Conservation (phyloP, 2,113 vertebrate species). For the Neopipo cinnamomea region DNA sequence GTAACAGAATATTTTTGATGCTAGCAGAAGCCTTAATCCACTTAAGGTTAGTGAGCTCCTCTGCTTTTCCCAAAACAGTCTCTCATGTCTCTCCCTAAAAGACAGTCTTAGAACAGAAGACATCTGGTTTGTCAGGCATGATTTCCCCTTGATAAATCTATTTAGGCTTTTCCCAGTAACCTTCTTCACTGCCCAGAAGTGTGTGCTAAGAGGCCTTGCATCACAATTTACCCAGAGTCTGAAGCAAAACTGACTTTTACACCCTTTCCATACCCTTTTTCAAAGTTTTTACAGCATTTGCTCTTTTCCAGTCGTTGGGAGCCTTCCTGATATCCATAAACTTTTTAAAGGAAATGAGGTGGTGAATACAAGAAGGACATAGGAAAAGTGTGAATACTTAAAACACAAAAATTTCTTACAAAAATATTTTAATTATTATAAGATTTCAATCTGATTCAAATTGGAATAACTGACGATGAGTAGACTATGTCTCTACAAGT, state of each 20-base stretch:
- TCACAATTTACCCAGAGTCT: not conserved
- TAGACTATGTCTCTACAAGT: not conserved
- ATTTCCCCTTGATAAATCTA: not conserved
- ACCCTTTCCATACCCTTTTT: not conserved
- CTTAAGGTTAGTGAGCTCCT: not conserved
- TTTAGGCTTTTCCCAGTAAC: not conserved
- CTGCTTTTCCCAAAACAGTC: not conserved
- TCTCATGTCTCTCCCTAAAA: not conserved
- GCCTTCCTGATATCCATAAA: not conserved
- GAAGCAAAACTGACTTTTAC: not conserved
- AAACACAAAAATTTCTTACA: not conserved
- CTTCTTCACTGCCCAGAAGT: not conserved
- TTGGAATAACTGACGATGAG: not conserved
- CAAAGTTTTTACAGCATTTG: not conserved
- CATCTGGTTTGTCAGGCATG: not conserved
- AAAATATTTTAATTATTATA: not conserved
- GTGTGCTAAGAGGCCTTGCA: not conserved
- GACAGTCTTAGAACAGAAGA: not conserved
- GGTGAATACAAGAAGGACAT: not conserved
- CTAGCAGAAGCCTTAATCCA: not conserved
- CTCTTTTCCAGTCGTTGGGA: not conserved
- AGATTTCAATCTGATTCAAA: not conserved
- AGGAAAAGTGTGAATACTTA: not conserved
- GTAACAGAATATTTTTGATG: not conserved
- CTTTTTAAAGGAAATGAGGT: not conserved